Conservation (phyloP, 2,797 vertebrate species). For the Hippocampus kuda region DNA sequence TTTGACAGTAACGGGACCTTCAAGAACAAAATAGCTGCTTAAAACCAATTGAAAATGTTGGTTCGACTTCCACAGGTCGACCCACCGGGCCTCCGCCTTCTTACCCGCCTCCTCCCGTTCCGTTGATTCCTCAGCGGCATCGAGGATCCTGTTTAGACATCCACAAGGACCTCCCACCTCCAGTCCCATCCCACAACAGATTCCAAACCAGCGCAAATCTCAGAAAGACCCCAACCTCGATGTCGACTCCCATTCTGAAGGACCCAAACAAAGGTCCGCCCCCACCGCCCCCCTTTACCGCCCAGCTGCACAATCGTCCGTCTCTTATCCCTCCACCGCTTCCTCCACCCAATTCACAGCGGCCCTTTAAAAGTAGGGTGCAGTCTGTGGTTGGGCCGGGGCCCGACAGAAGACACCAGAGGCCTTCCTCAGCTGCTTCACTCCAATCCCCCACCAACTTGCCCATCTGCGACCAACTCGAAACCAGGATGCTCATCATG, state of each 20-base stretch:
- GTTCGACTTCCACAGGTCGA: slow-evolving; percentile 39
- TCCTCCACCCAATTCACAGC: slow-evolving; percentile 30
- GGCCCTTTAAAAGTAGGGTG: neutral
- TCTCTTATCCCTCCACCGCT: slow-evolving; percentile 10
- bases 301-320: slow-evolving; percentile 36
- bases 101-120: slow-evolving; percentile 85
- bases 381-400: slow-evolving; percentile 7
- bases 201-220: slow-evolving; percentile 9
- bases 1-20: neutral
- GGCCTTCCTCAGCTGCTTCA: neutral
- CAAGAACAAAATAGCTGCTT: neutral
- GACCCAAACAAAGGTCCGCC: slow-evolving; percentile 44
- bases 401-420: slow-evolving; percentile 20
- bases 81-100: slow-evolving; percentile 71
- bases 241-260: slow-evolving; percentile 19
- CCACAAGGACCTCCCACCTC: slow-evolving; percentile 42
- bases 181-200: slow-evolving; percentile 23
- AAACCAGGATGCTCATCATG: slow-evolving; percentile 31
- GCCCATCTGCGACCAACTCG: slow-evolving; percentile 64
- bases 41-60: neutral
- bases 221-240: slow-evolving; percentile 38
- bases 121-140: slow-evolving; percentile 37
- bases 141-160: slow-evolving; percentile 35
- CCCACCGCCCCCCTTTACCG: slow-evolving; percentile 40
- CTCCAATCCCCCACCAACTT: slow-evolving; percentile 25